A percentile compares a stretch with the other conserved stretches of the same genome.
Conservation (phyloP, 2,113 vertebrate species). For the Istiophorus platypterus region DNA sequence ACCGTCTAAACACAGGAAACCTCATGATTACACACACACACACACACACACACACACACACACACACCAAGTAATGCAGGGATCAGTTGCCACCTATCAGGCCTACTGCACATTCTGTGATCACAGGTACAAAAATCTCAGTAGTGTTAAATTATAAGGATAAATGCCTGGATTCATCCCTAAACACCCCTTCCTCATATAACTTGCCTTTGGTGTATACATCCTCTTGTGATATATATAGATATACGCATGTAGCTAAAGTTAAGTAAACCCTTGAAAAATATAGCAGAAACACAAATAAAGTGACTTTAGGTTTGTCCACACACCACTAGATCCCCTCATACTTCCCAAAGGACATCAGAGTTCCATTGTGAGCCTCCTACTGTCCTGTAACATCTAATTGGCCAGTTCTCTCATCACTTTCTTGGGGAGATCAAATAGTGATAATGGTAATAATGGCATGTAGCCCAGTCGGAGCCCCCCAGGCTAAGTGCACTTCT, state of each 20-base stretch:
- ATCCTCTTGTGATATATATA: not conserved
- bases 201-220: not conserved
- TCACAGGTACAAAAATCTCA: not conserved
- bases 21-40: not conserved
- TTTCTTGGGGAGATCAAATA: slow-evolving; percentile 55
- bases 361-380: slow-evolving; percentile 17
- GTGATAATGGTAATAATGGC: slow-evolving; percentile 79
- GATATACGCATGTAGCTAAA: not conserved
- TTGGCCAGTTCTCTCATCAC: slow-evolving; percentile 46
- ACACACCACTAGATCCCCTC: not conserved
- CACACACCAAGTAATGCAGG: not conserved
- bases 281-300: not conserved
- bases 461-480: slow-evolving; percentile 64
- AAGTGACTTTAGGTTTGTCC: not conserved
- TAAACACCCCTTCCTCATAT: not conserved
- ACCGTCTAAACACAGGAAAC: not conserved
- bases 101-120: not conserved
- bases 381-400: slow-evolving; percentile 36
- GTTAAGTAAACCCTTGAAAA: not conserved
- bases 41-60: not conserved
- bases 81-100: not conserved
- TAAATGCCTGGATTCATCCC: no score
- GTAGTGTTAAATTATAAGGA: not conserved
- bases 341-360: not conserved
- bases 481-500: slow-evolving; percentile 76